Evolutionary conservation across 2,113 vertebrate species (phyloP), one percentile per base, ranked within the genome.

Genomic region (Setophaga kirtlandii): DNA sequence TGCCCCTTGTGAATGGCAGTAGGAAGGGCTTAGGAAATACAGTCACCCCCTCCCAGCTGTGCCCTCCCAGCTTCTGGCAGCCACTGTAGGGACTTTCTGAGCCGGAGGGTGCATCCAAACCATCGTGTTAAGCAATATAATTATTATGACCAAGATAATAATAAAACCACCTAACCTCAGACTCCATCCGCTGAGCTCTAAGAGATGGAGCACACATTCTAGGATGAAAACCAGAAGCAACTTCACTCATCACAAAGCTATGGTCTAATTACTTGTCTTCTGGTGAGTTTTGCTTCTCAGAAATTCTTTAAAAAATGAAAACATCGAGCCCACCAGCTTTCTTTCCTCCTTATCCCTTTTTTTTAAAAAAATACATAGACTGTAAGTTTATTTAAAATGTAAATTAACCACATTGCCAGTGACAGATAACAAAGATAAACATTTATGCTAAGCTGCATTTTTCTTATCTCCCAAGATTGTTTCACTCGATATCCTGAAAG

Each of bases 371-470:
- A 96, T 90, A 90, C 92, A 94, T 96, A 85, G 94, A 64, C 95
- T 94, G 87, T 88, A 70, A 94, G 97, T 94, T 96, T 97, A 97
- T 97, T 96, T 97, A 94, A 97, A 97, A 97, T 96, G 96, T 97
- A 96, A 97, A 96, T 93, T 97, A 96, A 97, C 84, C 41, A 96
- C 97, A 97, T 89, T 95, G 95, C 94, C 95, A 93, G 91, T 84
- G 92, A 97, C 95, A 97, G 97, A 97, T 97, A 97, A 97, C 95
- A 96, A 97, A 97, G 95, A 97, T 97, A 98, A 98, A 97, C 96
- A 97, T 97, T 98, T 97, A 97, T 94, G 95, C 97, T 97, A 42
- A 79, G 96, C 91, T 95, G 93, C 94, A 95, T 98, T 97, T 97
- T 97, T 97, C 95, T 97, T 97, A 97, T 98, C 68, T 82, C 92